A percentile compares a stretch with the other conserved stretches of the same genome.
Evolutionary conservation across 2,888 invertebrate genomes (phyloP).

Genomic region (Atherix ibis): DNA sequence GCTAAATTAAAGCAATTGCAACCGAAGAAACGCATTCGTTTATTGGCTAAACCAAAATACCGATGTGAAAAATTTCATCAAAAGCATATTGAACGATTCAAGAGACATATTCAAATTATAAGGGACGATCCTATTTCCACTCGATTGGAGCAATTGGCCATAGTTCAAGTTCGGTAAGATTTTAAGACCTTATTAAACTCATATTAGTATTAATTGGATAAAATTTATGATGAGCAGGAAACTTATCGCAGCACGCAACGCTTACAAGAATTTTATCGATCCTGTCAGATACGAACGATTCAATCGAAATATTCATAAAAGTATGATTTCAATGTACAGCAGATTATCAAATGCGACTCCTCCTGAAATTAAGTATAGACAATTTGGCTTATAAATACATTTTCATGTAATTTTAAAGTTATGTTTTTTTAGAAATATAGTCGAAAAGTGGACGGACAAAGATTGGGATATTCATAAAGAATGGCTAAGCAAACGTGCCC

Average conservation of each 20-base stretch:
- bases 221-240: too few relatives aligned
- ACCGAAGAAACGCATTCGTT: neutral
- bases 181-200: too few relatives aligned
- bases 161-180: neutral
- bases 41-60: neutral
- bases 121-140: neutral
- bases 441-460: constrained; percentile 16
- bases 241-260: constrained; percentile 7
- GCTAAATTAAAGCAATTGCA: neutral
- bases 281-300: constrained; percentile 5
- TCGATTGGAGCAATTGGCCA: neutral
- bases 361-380: constrained; percentile 10
- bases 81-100: neutral
- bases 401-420: neutral
- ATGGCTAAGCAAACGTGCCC: constrained; percentile 19
- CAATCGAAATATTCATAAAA: constrained; percentile 22
- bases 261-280: neutral
- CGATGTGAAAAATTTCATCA: neutral
- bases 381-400: neutral
- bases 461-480: constrained; percentile 19
- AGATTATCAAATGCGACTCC: constrained; percentile 22
- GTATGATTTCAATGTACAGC: constrained; percentile 25
- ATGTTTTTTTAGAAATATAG: constrained; percentile 13
- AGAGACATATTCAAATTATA: neutral
- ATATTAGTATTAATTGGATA: too few relatives aligned